Conservation (phyloP, 2,888 invertebrate genomes). For the Monopis laevigella region DNA sequence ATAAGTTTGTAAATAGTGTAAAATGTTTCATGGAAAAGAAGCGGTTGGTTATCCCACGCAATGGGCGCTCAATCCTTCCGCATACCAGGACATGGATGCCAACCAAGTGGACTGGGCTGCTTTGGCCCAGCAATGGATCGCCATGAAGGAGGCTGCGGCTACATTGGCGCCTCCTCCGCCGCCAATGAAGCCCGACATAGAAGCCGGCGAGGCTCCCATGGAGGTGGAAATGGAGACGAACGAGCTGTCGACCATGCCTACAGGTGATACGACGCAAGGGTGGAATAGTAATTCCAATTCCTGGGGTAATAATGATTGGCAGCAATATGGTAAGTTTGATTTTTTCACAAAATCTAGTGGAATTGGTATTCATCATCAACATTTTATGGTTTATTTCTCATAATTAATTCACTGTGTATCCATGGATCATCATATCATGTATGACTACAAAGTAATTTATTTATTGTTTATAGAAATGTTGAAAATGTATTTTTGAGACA, state of each 20-base stretch:
- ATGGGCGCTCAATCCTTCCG: constrained; percentile 84
- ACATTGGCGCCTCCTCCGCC: constrained; percentile 69
- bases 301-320: constrained; percentile 50
- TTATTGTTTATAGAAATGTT: no score
- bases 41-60: constrained; percentile 75
- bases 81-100: constrained; percentile 83
- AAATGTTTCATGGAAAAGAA: constrained; percentile 69
- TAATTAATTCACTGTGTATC: no score
- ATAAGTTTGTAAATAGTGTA: no score
- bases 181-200: constrained; percentile 63
- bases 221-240: constrained; percentile 80
- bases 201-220: constrained; percentile 89
- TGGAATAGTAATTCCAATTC: constrained; percentile 47
- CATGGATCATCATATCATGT: no score
- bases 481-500: no score
- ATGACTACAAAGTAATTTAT: no score
- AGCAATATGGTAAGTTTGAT: constrained; percentile 56
- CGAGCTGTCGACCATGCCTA: constrained; percentile 40
- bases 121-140: constrained; percentile 97
- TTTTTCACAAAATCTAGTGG: no score
- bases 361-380: no score
- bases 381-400: no score
- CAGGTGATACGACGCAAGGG: constrained; percentile 22
- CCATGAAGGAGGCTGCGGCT: constrained; percentile 84
- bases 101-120: constrained; percentile 97